Evolutionary conservation across 1,140 invertebrate genomes (phyloP), one percentile per base, ranked within the genome.

Genomic region (Nymphalis io): DNA sequence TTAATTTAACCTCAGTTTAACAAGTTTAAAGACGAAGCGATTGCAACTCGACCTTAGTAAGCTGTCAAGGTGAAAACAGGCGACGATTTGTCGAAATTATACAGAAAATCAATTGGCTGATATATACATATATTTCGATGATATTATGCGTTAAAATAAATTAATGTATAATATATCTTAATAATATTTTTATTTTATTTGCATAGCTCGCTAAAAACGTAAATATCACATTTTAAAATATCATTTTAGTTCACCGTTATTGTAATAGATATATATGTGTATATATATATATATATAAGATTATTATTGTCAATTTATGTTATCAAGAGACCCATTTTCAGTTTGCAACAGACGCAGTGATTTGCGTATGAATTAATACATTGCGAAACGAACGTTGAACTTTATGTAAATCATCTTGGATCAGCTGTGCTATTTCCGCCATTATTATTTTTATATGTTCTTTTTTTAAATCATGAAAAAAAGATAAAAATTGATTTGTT

Each of bases 301-400:
- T 5, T 11, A 42, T 33, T 42, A 38, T 60, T 42, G 38, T 39
- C 21, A 60, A 60, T 39, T 44, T 13, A 27, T 20, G 58, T 42
- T 60, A 60, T 60, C 58, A 12, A 4, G 12, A 60, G 58, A 60
- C 58, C 58, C n/a, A 60, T 39, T 60, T 60, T 33, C 58, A 60
- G 58, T 60, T 60, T 39, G 38, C 58, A 60, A 60, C 38, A 27
- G 39, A 60, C 38, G 39, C 57, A 18, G 16, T 46, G 42, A 46
- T 61, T 61, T 61, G 60, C 15, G 40, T 61, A 33, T 61, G 60
- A 61, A 61, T 61, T 61, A 61, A 60, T 48, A 61, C 39, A 48
- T 61, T 48, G 60, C 23, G 42, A 61, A 61, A 48, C 60, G 60
- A 27, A 12, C 60, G 42, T 48, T 33, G 60, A 61, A 61, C 60